Conservation (phyloP, 2,797 vertebrate species). For the Xiphophorus birchmanni region DNA sequence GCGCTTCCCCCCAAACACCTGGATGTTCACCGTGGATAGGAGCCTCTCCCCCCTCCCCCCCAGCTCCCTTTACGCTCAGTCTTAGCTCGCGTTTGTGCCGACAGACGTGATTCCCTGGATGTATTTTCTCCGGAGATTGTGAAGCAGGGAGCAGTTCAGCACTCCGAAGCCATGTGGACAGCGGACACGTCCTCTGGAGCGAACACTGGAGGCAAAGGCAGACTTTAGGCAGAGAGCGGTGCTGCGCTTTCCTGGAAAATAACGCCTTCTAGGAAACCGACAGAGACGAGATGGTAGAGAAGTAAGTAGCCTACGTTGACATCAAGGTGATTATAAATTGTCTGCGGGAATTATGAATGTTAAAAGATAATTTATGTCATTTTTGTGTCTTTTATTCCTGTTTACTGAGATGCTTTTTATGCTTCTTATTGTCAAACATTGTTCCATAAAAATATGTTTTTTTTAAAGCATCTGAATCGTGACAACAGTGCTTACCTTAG, state of each 20-base stretch:
- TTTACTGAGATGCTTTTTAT: background rate
- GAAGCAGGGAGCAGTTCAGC: conserved; percentile 38
- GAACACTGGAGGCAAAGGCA: conserved; percentile 24
- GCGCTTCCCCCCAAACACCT: conserved; percentile 30
- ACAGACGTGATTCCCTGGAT: conserved; percentile 66
- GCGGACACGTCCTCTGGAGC: conserved; percentile 25
- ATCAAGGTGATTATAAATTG: background rate
- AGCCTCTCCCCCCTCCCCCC: background rate
- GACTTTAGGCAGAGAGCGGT: conserved; percentile 3
- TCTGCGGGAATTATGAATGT: conserved; percentile 3
- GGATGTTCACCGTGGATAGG: conserved; percentile 24
- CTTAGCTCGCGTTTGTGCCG: conserved; percentile 25
- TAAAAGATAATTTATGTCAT: background rate
- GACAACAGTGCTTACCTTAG: background rate
- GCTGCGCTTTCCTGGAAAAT: conserved; percentile 15
- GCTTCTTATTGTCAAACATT: background rate
- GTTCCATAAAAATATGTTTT: background rate
- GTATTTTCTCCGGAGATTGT: conserved; percentile 47
- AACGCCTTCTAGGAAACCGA: conserved; percentile 54
- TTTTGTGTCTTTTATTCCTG: background rate
- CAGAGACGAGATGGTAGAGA: conserved; percentile 76
- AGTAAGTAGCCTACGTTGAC: conserved; percentile 67
- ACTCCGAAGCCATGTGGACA: conserved; percentile 55
- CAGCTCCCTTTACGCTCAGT: conserved; percentile 16
- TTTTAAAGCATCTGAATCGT: background rate